Evolutionary conservation across 2,113 vertebrate genomes (phyloP), one percentile per base, ranked within the genome.

Genomic region (Empidonax traillii): DNA sequence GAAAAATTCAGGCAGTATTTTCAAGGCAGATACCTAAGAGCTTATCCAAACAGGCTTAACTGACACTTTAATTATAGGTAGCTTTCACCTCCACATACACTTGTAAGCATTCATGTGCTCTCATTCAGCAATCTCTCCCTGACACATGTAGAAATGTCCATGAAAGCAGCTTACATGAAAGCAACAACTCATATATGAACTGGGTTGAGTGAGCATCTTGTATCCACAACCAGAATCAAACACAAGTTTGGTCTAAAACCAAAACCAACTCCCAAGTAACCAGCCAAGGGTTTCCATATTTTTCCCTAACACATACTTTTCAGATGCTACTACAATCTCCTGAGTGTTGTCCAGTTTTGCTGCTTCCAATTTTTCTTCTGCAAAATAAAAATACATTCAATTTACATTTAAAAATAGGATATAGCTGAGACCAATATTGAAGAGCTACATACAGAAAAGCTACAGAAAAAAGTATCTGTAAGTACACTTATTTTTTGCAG

Each of bases 261-360:
- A 89, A 66, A 79, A 44, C 12, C 17, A 74, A 5, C 3, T 8
- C 66, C 24, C 30, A 47, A 33, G 7, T 39, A 87, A 72, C 5
- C 39, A 63, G 22, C 20, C 27, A 75, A 85, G 17, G 12, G 13
- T 56, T 78, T 89, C 35, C 21, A 15, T 56, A 46, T 61, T 39
- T 46, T 10, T 1, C 8, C 43, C 35, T 33, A 88, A 47, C 41
- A 98, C 97, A 68, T 97, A 98, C 98, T 97, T 98, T 96, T 98
- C 93, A 93, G 97, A n/a, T 78, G 97, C 24, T 35, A 78, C 55
- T 23, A 97, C n/a, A 55, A 87, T 87, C 69, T 96, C 85, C 49
- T 97, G 94, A 72, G 95, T 12, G 10, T 96, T 89, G n/a, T 96
- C 95, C 3, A 22, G 71, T 73, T 96, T 47, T 71, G 66, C 61